A percentile compares a stretch with the other conserved stretches of the same genome.
Conservation (phyloP, 1,140 invertebrate genomes). For the Cotesia vestalis region DNA sequence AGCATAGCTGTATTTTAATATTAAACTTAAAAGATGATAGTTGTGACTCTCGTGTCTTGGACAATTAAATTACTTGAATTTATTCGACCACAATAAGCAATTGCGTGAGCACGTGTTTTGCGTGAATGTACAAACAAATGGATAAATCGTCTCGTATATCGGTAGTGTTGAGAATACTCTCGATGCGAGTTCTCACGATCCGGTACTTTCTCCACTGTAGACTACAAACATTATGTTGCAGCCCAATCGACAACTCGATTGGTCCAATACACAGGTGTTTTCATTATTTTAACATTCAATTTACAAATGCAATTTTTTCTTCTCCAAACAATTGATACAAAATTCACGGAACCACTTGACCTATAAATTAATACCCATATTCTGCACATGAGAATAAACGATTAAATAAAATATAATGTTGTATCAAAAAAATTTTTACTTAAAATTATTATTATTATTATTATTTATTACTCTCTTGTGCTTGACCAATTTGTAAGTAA, state of each 20-base stretch:
- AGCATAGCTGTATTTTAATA: neutral
- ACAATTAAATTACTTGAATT: slow-evolving; percentile 1
- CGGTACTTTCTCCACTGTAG: slow-evolving; percentile 51
- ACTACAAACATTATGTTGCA: slow-evolving; percentile 35
- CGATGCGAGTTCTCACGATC: slow-evolving; percentile 56
- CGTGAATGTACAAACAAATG: slow-evolving; percentile 6
- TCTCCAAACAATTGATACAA: slow-evolving; percentile 1
- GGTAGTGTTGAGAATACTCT: slow-evolving; percentile 37
- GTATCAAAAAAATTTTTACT: neutral
- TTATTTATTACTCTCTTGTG: neutral
- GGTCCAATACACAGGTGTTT: slow-evolving; percentile 25
- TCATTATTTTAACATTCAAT: neutral
- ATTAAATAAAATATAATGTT: neutral
- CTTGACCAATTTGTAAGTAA: neutral
- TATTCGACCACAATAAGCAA: slow-evolving; percentile 6
- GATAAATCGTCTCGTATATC: neutral
- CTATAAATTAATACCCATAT: neutral
- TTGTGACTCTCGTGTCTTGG: neutral
- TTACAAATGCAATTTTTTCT: slow-evolving; percentile 10
- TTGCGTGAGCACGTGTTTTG: slow-evolving; percentile 27
- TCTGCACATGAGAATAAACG: neutral
- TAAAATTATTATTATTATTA: neutral
- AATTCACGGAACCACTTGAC: slow-evolving; percentile 8
- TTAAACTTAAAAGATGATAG: neutral
- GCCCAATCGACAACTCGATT: slow-evolving; percentile 13